Evolutionary conservation across 2,888 invertebrate species (phyloP).

Genomic region (Lycia hirtaria): DNA sequence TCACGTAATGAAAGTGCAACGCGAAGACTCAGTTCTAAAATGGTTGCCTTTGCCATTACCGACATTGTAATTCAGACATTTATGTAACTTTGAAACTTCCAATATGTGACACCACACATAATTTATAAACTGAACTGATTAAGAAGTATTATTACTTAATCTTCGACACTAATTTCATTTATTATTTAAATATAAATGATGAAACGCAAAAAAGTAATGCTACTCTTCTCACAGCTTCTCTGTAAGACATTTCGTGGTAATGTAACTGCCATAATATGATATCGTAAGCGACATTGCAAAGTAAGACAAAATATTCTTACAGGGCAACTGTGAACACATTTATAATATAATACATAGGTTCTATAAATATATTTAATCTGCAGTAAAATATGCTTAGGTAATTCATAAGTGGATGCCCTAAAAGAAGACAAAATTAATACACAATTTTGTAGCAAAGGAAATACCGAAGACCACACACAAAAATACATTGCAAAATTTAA

Average conservation of each 20-base stretch:
- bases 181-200: neutral
- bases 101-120: too few species aligned
- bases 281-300: conserved; percentile 29
- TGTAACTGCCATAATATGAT: conserved; percentile 80
- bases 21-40: too few species aligned
- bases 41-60: too few species aligned
- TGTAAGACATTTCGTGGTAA: conserved; percentile 75
- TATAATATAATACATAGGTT: neutral
- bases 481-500: conserved; percentile 46
- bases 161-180: neutral
- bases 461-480: conserved; percentile 70
- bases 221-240: conserved; percentile 73
- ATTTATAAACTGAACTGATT: too few species aligned
- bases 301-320: conserved; percentile 63
- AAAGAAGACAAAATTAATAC: conserved; percentile 28
- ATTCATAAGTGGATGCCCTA: neutral
- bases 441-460: conserved; percentile 31
- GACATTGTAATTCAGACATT: too few species aligned
- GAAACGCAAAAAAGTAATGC: neutral
- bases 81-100: too few species aligned
- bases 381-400: neutral
- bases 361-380: neutral
- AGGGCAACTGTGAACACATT: conserved; percentile 75
- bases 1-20: too few species aligned
- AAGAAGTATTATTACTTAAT: neutral